phyloP scores from a whole-genome alignment of 2,797 vertebrate genomes.

The Silurus aristotelis region DNA sequence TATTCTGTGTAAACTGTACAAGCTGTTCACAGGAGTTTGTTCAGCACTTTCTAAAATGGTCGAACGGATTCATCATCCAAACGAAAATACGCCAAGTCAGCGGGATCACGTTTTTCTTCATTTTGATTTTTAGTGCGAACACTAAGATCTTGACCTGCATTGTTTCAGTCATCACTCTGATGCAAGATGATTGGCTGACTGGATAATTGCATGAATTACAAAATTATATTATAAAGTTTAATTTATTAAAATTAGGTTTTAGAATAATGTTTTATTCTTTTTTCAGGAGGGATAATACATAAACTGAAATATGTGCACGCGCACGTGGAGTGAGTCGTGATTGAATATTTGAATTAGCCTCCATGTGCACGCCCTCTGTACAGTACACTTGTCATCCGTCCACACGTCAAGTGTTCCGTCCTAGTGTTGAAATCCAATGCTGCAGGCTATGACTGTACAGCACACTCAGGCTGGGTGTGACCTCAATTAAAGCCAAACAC shows the following conservation, averaged over 20 bases:
- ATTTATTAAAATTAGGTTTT: no score
- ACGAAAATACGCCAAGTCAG: not conserved
- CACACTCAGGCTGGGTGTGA: slow-evolving; percentile 41
- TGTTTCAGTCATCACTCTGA: not conserved
- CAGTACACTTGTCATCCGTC: not conserved
- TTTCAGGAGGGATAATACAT: not conserved
- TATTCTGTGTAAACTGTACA: not conserved
- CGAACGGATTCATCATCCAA: not conserved
- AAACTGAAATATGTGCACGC: not conserved
- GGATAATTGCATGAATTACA: not conserved
- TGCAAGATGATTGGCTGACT: no score
- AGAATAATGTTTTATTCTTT: not conserved
- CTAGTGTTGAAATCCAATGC: slow-evolving; percentile 46
- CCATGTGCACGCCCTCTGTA: not conserved
- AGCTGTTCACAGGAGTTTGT: not conserved
- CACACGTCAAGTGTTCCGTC: slow-evolving; percentile 33
- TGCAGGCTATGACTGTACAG: slow-evolving; percentile 48
- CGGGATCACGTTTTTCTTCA: not conserved
- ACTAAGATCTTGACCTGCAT: not conserved
- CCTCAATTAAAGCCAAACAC: slow-evolving; percentile 29
- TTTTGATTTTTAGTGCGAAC: not conserved
- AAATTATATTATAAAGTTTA: no score
- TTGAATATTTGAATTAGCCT: not conserved
- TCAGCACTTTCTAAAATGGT: not conserved
- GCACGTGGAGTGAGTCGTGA: not conserved